phyloP scores from a whole-genome alignment of 1,140 invertebrate species.

The Thereuonema tuberculata region DNA sequence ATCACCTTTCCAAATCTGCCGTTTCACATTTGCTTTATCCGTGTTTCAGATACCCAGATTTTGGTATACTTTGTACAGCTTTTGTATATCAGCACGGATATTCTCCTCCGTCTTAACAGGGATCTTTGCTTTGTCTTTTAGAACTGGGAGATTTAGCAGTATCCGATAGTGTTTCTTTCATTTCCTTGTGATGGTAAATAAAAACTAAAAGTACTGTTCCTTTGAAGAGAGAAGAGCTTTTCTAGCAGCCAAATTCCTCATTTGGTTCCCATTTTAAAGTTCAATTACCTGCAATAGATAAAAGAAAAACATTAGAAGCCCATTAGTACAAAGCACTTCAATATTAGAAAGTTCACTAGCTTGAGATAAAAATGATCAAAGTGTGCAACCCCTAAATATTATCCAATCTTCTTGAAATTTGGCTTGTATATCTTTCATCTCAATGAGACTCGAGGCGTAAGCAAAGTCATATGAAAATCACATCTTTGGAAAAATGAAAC shows the following conservation, averaged over 20 bases:
- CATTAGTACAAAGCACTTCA: too few relatives aligned
- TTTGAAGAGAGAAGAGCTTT: conserved; percentile 13
- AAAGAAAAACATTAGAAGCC: too few relatives aligned
- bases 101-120: not conserved
- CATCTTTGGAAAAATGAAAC: too few relatives aligned
- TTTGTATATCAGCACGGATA: not conserved
- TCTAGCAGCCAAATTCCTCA: conserved; percentile 9
- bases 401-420: too few relatives aligned
- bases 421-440: too few relatives aligned
- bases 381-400: not conserved
- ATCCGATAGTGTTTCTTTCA: not conserved
- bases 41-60: conserved; percentile 13
- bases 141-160: conserved; percentile 4
- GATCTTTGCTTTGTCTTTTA: conserved; percentile 9
- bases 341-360: too few relatives aligned
- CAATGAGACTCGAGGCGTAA: too few relatives aligned
- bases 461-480: too few relatives aligned
- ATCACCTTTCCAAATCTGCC: not conserved
- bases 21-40: conserved; percentile 11
- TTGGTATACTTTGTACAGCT: conserved; percentile 6
- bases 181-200: not conserved
- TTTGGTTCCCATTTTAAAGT: too few relatives aligned
- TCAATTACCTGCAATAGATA: not conserved
- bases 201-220: conserved; percentile 8
- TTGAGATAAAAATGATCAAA: not conserved